phyloP scores from a whole-genome alignment of 2,888 invertebrate genomes.

The Oegoconia quadripuncta region DNA sequence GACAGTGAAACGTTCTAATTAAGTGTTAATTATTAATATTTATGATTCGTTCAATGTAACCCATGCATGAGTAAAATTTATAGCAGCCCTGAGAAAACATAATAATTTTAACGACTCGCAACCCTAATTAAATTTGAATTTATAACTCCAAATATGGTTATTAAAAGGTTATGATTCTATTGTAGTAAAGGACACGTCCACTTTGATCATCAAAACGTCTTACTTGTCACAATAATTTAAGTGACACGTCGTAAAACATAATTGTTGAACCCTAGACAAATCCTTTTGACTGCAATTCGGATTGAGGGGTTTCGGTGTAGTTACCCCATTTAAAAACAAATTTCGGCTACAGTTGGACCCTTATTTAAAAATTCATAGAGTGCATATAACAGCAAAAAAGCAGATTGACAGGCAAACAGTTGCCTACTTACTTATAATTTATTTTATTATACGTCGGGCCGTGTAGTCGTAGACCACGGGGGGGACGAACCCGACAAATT shows the following conservation, averaged over 20 bases:
- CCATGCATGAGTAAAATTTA: conserved; percentile 15
- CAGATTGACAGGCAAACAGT: no score
- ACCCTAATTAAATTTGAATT: conserved; percentile 21
- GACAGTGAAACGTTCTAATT: conserved; percentile 2
- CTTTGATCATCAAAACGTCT: conserved; percentile 32
- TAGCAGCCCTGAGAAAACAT: conserved; percentile 16
- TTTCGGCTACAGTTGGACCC: conserved; percentile 19
- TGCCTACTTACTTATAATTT: no score
- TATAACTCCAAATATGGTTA: conserved; percentile 12
- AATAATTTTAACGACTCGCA: conserved; percentile 18
- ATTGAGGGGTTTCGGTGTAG: conserved; percentile 44
- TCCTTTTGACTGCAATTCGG: conserved; percentile 41
- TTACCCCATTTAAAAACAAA: conserved; percentile 25
- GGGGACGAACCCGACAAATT: no score
- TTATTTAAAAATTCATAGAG: conserved; percentile 30
- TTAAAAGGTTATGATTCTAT: conserved; percentile 19
- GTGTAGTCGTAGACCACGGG: no score
- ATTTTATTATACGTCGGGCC: no score
- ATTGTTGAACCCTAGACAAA: conserved; percentile 53
- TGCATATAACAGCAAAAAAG: no score
- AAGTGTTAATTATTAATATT: conserved; percentile 8
- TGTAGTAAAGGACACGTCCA: conserved; percentile 21
- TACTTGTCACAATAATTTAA: conserved; percentile 60
- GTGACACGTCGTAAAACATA: conserved; percentile 50
- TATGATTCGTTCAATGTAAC: conserved; percentile 11